Evolutionary conservation across 2,113 vertebrate genomes (phyloP).

Genomic region (Pica pica): DNA sequence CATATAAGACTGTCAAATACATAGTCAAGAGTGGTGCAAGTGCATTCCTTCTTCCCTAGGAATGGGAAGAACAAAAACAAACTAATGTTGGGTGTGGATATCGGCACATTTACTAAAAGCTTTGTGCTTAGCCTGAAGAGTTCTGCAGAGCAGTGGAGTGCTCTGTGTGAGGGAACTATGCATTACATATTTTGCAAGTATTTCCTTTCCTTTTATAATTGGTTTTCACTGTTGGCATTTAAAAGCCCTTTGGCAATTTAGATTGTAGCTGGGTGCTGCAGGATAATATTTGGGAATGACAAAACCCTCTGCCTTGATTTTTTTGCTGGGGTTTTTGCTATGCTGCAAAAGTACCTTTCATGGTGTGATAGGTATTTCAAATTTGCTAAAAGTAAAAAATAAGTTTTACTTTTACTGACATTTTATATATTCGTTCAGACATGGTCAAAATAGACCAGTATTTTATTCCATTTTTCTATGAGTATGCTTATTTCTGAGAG

Average conservation of each 20-base stretch:
- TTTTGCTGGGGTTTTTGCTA: background rate
- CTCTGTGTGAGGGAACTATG: background rate
- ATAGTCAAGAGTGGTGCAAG: background rate
- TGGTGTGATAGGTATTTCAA: background rate
- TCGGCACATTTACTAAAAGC: background rate
- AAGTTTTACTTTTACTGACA: background rate
- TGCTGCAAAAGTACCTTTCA: background rate
- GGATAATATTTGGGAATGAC: background rate
- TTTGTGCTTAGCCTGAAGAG: background rate
- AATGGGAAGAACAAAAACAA: background rate
- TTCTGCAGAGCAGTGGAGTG: background rate
- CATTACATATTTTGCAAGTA: background rate
- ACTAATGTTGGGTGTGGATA: background rate
- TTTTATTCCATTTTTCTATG: background rate
- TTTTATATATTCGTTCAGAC: background rate
- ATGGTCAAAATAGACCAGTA: background rate
- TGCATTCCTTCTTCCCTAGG: background rate
- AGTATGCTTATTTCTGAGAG: background rate
- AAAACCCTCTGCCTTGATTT: background rate
- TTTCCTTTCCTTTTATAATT: background rate
- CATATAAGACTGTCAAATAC: background rate
- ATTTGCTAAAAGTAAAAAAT: background rate
- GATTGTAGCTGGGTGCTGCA: background rate
- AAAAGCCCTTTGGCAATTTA: background rate
- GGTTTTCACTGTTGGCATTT: background rate